Evolutionary conservation across 2,888 invertebrate genomes (phyloP).

Genomic region (Eretmocerus hayati): DNA sequence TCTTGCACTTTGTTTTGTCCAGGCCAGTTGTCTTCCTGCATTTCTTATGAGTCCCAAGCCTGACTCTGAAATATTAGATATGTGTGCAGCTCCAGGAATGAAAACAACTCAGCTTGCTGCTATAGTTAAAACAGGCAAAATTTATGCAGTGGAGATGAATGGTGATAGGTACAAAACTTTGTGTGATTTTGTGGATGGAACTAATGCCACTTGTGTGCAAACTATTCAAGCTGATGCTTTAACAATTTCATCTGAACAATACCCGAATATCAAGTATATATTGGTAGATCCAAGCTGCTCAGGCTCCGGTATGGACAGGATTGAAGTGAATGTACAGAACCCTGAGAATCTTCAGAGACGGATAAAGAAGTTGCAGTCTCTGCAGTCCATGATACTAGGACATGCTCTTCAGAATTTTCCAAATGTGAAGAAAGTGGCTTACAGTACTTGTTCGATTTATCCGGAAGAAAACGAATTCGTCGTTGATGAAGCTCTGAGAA

Average conservation of each 20-base stretch:
- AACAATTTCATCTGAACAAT: constrained; percentile 54
- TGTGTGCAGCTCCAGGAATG: constrained; percentile 98
- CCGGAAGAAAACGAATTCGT: constrained; percentile 92
- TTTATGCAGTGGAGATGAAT: constrained; percentile 79
- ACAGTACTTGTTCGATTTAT: constrained; percentile 92
- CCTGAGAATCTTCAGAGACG: constrained; percentile 51
- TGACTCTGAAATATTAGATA: constrained; percentile 75
- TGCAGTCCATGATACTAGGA: constrained; percentile 76
- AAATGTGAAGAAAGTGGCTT: constrained; percentile 76
- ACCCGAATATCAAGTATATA: constrained; percentile 74
- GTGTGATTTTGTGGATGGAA: constrained; percentile 56
- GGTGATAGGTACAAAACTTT: constrained; percentile 59
- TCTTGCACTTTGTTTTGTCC: constrained; percentile 16
- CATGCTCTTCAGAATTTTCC: constrained; percentile 83
- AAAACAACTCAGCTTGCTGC: constrained; percentile 88
- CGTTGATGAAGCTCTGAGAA: constrained; percentile 59
- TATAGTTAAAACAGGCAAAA: constrained; percentile 64
- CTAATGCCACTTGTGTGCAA: constrained; percentile 63
- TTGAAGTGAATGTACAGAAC: constrained; percentile 48
- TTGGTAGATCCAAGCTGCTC: constrained; percentile 97
- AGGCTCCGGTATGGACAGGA: constrained; percentile 70
- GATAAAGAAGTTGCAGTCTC: constrained; percentile 61
- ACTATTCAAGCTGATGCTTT: constrained; percentile 68
- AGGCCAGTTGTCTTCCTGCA: constrained; percentile 90
- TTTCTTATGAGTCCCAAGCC: constrained; percentile 67